Evolutionary conservation across 1,140 invertebrate species (phyloP).

Genomic region (Wiebesia pumilae): DNA sequence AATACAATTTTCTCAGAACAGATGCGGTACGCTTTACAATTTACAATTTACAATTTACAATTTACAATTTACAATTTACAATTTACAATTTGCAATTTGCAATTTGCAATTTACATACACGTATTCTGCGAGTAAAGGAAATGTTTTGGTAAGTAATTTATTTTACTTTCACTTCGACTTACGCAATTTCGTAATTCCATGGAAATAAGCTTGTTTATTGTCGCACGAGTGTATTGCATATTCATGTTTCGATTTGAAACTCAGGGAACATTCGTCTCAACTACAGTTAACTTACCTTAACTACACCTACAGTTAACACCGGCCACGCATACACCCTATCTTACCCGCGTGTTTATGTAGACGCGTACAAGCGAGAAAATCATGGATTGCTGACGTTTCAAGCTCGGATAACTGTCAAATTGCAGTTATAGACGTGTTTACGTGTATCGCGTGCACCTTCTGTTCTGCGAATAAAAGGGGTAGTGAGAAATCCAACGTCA

Average conservation of each 20-base stretch:
- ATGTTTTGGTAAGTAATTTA: too few species aligned
- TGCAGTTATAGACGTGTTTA: background rate
- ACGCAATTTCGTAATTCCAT: background rate
- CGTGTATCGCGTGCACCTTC: background rate
- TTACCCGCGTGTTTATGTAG: background rate
- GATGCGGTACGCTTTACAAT: too few species aligned
- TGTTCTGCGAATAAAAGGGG: background rate
- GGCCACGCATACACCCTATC: background rate
- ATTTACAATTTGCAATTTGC: too few species aligned
- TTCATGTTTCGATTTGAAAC: background rate
- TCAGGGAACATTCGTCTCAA: background rate
- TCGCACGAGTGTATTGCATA: background rate
- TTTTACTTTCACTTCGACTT: background rate
- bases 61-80: too few species aligned
- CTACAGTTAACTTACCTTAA: too few species aligned
- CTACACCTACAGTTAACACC: background rate
- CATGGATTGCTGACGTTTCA: slow-evolving; percentile 14
- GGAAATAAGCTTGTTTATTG: background rate
- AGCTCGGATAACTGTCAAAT: slow-evolving; percentile 29
- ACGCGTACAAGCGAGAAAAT: slow-evolving; percentile 9
- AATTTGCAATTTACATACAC: too few species aligned
- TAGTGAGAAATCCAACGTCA: slow-evolving; percentile 9
- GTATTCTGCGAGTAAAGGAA: too few species aligned
- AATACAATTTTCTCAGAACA: too few species aligned
- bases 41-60: too few species aligned